phyloP scores from a whole-genome alignment of 2,888 invertebrate species.

The Phengaris arion region DNA sequence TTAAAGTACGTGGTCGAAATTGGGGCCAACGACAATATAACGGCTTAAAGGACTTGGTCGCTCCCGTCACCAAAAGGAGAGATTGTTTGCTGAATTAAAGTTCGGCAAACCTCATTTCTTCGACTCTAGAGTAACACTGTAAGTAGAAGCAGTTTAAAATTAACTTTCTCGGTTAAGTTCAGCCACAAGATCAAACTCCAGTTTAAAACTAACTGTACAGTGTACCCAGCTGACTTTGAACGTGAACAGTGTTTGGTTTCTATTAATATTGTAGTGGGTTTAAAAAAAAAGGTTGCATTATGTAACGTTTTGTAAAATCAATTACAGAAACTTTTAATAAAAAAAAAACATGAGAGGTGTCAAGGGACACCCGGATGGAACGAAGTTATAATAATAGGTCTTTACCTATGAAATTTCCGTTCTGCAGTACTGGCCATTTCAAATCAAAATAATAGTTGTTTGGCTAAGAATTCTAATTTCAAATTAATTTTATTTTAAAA shows the following conservation, averaged over 20 bases:
- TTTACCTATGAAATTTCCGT: no score
- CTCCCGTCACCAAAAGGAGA: not conserved
- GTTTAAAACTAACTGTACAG: conserved; percentile 41
- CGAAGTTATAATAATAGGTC: no score
- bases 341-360: no score
- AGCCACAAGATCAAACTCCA: conserved; percentile 40
- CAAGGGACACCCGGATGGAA: no score
- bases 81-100: conserved; percentile 18
- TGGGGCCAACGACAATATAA: not conserved
- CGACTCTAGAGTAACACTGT: conserved; percentile 38
- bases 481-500: no score
- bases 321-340: no score
- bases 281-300: not conserved
- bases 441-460: no score
- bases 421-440: no score
- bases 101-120: conserved; percentile 30
- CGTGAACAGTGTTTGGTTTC: conserved; percentile 8
- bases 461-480: no score
- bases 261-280: not conserved
- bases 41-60: not conserved
- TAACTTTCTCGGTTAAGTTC: conserved; percentile 46
- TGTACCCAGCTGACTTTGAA: conserved; percentile 30
- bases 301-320: no score
- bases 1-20: not conserved
- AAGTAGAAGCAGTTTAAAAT: conserved; percentile 48